Conservation (phyloP, 2,888 invertebrate genomes). For the Rhogogaster chlorosoma region DNA sequence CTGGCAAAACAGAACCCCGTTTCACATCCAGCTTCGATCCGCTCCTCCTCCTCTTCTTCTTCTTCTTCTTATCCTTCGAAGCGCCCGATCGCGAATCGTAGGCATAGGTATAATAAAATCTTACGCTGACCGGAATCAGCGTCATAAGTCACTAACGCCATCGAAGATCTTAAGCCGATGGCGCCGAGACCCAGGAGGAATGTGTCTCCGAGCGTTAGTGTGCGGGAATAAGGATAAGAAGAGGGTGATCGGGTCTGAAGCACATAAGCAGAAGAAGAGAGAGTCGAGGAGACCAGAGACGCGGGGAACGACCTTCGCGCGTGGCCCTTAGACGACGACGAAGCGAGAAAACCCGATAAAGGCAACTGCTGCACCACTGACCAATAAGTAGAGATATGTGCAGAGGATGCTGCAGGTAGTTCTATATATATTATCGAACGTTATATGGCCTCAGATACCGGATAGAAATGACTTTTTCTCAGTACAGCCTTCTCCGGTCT, state of each 20-base stretch:
- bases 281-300: not conserved
- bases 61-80: not conserved
- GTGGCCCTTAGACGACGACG: slow-evolving; percentile 11
- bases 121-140: slow-evolving; percentile 32
- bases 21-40: not conserved
- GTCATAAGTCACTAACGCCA: slow-evolving; percentile 48
- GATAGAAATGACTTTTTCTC: slow-evolving; percentile 3
- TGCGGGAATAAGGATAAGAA: not conserved
- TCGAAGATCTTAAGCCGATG: slow-evolving; percentile 48
- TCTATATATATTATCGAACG: slow-evolving; percentile 11
- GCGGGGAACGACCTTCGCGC: slow-evolving; percentile 27
- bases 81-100: not conserved
- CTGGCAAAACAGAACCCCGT: slow-evolving; percentile 15
- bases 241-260: not conserved
- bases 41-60: not conserved
- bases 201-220: slow-evolving; percentile 30
- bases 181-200: slow-evolving; percentile 40
- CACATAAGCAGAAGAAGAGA: not conserved
- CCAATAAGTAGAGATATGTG: slow-evolving; percentile 38
- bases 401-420: not conserved
- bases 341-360: slow-evolving; percentile 14
- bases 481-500: not conserved
- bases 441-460: not conserved
- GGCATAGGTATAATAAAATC: slow-evolving; percentile 34
- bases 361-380: slow-evolving; percentile 43